A percentile compares a stretch with the other conserved stretches of the same genome.
These are phyloP conservation scores for Novumbra hubbsi DNA, from an alignment of 2,797 vertebrate genomes.

Conservation along the genomic window DNA sequence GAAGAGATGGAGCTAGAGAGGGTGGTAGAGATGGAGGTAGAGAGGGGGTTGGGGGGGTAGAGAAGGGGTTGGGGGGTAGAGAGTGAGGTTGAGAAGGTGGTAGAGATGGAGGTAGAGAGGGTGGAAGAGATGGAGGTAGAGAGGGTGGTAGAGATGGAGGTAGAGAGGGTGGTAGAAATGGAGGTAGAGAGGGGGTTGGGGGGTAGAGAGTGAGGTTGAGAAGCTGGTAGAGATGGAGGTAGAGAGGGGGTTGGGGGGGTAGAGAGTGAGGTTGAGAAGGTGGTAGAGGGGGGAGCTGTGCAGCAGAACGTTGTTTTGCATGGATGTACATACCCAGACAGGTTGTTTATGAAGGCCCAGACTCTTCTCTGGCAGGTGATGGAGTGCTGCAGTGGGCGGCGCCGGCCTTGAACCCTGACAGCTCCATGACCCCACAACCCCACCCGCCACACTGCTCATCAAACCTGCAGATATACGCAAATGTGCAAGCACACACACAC, in stretches of 20 bases:
- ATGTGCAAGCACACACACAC: slow-evolving; percentile 13
- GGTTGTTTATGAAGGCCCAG: slow-evolving; percentile 56
- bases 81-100: too few relatives aligned
- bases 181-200: too few relatives aligned
- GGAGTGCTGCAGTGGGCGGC: slow-evolving; percentile 35
- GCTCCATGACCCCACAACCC: slow-evolving; percentile 53
- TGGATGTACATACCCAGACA: slow-evolving; percentile 44
- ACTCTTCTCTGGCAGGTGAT: slow-evolving; percentile 29
- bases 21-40: slow-evolving; percentile 32
- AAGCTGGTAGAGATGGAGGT: not conserved
- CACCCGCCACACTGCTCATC: slow-evolving; percentile 48
- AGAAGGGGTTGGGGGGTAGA: too few relatives aligned
- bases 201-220: not conserved
- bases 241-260: not conserved
- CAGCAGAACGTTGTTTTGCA: slow-evolving; percentile 15
- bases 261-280: slow-evolving; percentile 39
- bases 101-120: too few relatives aligned
- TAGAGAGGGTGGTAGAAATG: too few relatives aligned
- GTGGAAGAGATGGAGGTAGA: too few relatives aligned
- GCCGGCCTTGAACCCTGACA: slow-evolving; percentile 45
- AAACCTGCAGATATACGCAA: slow-evolving; percentile 13
- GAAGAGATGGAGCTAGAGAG: not conserved
- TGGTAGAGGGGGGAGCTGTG: slow-evolving; percentile 8
- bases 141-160: too few relatives aligned
- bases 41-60: slow-evolving; percentile 23